A percentile compares a stretch with the other conserved stretches of the same genome.
phyloP scores from a whole-genome alignment of 2,888 invertebrate species.

The Uloborus plumipes region DNA sequence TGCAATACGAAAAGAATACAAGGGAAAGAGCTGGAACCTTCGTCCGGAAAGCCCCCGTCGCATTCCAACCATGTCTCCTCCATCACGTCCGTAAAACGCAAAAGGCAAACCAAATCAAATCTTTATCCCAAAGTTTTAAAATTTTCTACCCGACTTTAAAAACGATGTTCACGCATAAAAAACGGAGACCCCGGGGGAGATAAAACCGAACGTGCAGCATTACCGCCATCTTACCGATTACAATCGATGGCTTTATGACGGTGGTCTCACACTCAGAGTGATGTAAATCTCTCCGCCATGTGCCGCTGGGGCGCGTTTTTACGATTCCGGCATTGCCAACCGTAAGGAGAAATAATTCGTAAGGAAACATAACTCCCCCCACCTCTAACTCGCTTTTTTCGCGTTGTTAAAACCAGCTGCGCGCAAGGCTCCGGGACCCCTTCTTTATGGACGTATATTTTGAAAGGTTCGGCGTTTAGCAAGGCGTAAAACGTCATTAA shows the following conservation, averaged over 20 bases:
- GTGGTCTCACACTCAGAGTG: constrained; percentile 59
- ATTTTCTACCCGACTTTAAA: constrained; percentile 28
- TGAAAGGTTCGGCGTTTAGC: constrained; percentile 53
- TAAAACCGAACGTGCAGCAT: constrained; percentile 60
- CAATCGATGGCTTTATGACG: constrained; percentile 63
- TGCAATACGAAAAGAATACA: no score
- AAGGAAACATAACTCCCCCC: constrained; percentile 39
- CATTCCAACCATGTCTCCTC: no score
- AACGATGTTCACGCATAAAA: constrained; percentile 26
- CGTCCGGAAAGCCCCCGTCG: no score
- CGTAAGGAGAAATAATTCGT: constrained; percentile 58
- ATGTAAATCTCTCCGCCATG: constrained; percentile 58
- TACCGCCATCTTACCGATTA: constrained; percentile 53
- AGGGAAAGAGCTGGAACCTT: no score
- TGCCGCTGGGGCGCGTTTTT: constrained; percentile 54
- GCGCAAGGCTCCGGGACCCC: constrained; percentile 10
- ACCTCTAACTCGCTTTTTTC: constrained; percentile 23
- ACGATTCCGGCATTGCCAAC: constrained; percentile 60
- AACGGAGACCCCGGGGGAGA: constrained; percentile 11
- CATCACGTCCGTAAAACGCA: no score
- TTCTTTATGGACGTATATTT: constrained; percentile 55
- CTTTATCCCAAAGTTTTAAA: constrained; percentile 52
- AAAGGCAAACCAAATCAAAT: constrained; percentile 43
- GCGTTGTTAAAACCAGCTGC: constrained; percentile 58
- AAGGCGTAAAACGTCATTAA: constrained; percentile 62